Evolutionary conservation across 1,140 invertebrate species (phyloP).

Genomic region (Sitophilus oryzae): DNA sequence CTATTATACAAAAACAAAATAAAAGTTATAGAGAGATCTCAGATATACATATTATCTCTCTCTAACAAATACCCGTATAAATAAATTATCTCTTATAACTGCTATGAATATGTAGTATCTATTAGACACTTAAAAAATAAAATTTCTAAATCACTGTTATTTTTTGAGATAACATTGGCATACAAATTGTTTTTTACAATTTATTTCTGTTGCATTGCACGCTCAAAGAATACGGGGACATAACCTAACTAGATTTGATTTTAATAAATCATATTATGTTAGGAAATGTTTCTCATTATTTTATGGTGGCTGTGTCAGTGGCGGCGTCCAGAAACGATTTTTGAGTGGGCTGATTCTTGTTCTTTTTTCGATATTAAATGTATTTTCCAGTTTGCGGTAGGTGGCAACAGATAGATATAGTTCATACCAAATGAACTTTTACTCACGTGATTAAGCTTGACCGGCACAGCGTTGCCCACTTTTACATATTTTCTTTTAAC

Average conservation of each 20-base stretch:
- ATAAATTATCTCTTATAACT: no score
- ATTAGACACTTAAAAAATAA: neutral
- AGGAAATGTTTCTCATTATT: neutral
- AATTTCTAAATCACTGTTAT: neutral
- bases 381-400: no score
- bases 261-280: neutral
- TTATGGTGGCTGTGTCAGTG: slow-evolving; percentile 14
- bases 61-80: no score
- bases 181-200: neutral
- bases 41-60: no score
- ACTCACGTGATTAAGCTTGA: no score
- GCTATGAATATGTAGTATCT: slow-evolving; percentile 2
- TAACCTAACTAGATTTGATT: neutral
- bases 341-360: neutral
- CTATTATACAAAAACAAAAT: neutral
- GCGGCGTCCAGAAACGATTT: slow-evolving; percentile 2
- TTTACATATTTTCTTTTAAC: no score
- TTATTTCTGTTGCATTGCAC: slow-evolving; percentile 15
- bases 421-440: no score
- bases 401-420: no score
- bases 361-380: neutral
- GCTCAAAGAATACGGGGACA: slow-evolving; percentile 1
- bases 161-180: neutral
- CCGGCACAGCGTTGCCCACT: no score
- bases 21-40: neutral